Conservation (phyloP, 2,888 invertebrate species). For the Encarsia formosa region DNA sequence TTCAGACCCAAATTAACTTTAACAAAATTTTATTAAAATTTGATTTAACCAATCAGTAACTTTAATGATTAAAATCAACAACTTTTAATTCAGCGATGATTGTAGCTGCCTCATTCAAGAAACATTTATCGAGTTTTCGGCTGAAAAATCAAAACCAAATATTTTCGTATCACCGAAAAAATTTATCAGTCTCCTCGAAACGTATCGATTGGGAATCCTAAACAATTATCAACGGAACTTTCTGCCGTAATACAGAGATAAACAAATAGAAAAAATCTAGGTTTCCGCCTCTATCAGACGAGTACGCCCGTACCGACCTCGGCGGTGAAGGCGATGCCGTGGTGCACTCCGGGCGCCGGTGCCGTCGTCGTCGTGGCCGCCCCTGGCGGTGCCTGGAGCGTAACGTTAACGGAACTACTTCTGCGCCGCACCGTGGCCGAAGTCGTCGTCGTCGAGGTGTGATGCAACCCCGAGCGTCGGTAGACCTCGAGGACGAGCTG, state of each 20-base stretch:
- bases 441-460: not conserved
- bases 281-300: slow-evolving; percentile 65
- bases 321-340: slow-evolving; percentile 74
- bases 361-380: not conserved
- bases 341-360: slow-evolving; percentile 32
- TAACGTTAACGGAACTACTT: slow-evolving; percentile 42
- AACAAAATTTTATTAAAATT: not conserved
- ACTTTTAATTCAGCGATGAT: no score
- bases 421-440: slow-evolving; percentile 28
- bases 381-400: slow-evolving; percentile 29
- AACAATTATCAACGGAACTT: slow-evolving; percentile 8
- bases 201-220: no score
- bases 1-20: not conserved
- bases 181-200: no score
- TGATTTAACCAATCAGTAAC: no score
- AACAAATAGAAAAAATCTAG: no score
- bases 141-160: no score
- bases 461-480: slow-evolving; percentile 39
- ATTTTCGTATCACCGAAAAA: no score
- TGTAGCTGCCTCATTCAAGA: no score
- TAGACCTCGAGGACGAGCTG: slow-evolving; percentile 47
- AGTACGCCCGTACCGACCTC: slow-evolving; percentile 89
- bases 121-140: no score
- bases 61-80: no score
- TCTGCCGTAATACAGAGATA: no score